Evolutionary conservation across 1,140 invertebrate genomes (phyloP), one percentile per base, ranked within the genome.

Genomic region (Drepana arcuata): DNA sequence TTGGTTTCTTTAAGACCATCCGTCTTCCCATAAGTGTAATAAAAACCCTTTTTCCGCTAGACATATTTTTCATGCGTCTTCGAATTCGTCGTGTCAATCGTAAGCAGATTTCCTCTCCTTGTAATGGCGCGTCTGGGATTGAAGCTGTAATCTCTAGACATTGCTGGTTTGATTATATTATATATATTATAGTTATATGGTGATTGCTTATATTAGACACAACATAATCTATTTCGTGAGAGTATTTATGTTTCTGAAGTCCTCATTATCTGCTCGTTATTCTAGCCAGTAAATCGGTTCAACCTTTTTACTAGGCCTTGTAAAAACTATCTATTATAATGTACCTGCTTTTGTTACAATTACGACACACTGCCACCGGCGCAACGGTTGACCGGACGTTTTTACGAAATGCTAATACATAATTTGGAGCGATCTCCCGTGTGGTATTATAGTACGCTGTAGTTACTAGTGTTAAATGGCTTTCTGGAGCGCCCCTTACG

Each of bases 231-330:
- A 34, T 40, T 25, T 15, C 13, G 9, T 1, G 29, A 13, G n/a
- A 11, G 25, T 23, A 23, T 24, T 23, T 41, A 10, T 3, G 9
- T 25, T 7, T 26, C 14, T n/a, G 12, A 32, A 10, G 7, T 30
- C n/a, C 2, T 26, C 7, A 12, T n/a, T 18, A 34, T n/a, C 18
- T 21, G 15, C 23, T 16, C 13, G 12, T 32, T 41, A 16, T 10
- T 37, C 38, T 29, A 4, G 25, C 23, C n/a, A 33, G 11, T 9
- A n/a, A 36, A 38, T 24, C 12, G 10, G 13, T 29, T 14, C 44
- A 47, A 44, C 47, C 57, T 42, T 49, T 57, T 56, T 51, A 31
- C 37, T 53, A 48, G 60, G 55, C 66, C 62, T 69, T 66, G 61
- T 56, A 50, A 47, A 45, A 42, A 55, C 26, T 13, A 26, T 43